Conservation (phyloP, 2,797 vertebrate genomes). For the Coendou prehensilis region DNA sequence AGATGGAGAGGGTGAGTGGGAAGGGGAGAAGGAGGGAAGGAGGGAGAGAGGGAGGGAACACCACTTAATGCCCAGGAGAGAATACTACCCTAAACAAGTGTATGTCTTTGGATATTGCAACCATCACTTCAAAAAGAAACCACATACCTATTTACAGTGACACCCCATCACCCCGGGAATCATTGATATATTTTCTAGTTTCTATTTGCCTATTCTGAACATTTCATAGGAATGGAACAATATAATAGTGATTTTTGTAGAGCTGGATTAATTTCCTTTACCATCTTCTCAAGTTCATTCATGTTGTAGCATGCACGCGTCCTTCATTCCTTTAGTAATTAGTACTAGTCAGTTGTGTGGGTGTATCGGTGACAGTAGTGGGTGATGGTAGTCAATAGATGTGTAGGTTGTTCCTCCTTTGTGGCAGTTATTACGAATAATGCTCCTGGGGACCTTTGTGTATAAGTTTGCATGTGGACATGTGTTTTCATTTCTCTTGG, state of each 20-base stretch:
- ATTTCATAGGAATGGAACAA: not conserved
- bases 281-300: not conserved
- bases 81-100: not conserved
- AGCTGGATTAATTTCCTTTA: not conserved
- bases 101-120: not conserved
- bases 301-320: not conserved
- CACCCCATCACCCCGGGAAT: not conserved
- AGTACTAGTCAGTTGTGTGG: not conserved
- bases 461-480: not conserved
- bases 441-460: not conserved
- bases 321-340: constrained; percentile 16
- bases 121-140: constrained; percentile 4
- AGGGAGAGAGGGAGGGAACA: not conserved
- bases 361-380: not conserved
- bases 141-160: not conserved
- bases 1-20: too few species aligned
- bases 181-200: not conserved
- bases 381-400: not conserved
- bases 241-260: not conserved
- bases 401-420: not conserved
- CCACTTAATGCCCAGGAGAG: not conserved
- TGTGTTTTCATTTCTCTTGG: not conserved
- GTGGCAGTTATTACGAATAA: not conserved
- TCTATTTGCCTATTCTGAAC: not conserved
- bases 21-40: too few species aligned